Evolutionary conservation across 2,113 vertebrate genomes (phyloP).

Genomic region (Brienomyrus longianalis): DNA sequence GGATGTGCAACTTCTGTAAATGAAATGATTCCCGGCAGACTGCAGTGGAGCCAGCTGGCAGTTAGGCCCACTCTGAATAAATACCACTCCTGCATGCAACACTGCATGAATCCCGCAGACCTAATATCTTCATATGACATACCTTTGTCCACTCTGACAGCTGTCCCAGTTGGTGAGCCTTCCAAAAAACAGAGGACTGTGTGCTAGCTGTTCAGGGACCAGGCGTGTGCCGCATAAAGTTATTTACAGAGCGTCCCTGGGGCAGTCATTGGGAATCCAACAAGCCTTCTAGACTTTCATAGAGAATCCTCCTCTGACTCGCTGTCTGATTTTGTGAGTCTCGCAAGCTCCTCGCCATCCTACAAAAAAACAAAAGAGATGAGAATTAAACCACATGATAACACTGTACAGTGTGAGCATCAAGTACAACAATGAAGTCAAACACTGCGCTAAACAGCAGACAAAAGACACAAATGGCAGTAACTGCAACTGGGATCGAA

Average conservation of each 20-base stretch:
- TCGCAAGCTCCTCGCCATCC: constrained; percentile 93
- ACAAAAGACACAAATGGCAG: background rate
- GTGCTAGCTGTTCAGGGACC: background rate
- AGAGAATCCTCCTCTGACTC: constrained; percentile 84
- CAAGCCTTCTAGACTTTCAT: constrained; percentile 25
- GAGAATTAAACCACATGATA: background rate
- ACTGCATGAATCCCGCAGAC: background rate
- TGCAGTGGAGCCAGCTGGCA: background rate
- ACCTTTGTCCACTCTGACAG: background rate
- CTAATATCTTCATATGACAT: background rate
- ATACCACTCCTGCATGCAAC: background rate
- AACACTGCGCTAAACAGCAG: background rate
- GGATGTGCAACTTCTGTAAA: background rate
- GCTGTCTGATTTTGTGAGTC: constrained; percentile 76
- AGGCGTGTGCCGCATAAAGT: background rate
- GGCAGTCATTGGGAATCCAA: background rate
- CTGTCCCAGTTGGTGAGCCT: background rate
- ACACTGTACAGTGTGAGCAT: background rate
- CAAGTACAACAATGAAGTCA: background rate
- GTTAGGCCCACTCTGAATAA: background rate
- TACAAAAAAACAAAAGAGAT: constrained; percentile 45
- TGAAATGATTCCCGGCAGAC: background rate
- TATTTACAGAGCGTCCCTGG: background rate
- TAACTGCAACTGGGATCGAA: background rate
- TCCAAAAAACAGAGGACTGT: background rate